Evolutionary conservation across 2,797 vertebrate genomes (phyloP).

Genomic region (Tragopan temminckii): DNA sequence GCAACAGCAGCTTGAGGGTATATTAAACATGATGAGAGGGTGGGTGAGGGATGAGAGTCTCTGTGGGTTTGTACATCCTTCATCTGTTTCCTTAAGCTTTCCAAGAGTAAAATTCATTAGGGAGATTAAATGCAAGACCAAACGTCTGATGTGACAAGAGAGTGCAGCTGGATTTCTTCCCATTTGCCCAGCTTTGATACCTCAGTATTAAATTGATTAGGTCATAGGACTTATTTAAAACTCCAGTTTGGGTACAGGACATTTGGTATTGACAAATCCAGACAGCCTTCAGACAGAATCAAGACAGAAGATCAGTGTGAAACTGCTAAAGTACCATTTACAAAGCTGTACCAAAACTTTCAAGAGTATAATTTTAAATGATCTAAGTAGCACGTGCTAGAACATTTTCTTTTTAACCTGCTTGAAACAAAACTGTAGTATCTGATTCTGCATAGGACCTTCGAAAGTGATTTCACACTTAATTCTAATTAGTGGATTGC

Average conservation of each 20-base stretch:
- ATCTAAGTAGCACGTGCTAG: background rate
- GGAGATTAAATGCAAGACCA: background rate
- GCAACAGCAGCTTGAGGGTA: slow-evolving; percentile 24
- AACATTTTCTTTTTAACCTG: background rate
- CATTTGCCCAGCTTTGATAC: background rate
- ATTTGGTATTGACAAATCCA: background rate
- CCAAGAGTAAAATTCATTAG: slow-evolving; percentile 40
- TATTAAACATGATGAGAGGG: slow-evolving; percentile 16
- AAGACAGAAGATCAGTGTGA: background rate
- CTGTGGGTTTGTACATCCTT: slow-evolving; percentile 31
- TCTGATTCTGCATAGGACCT: background rate
- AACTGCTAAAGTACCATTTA: background rate
- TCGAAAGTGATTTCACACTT: background rate
- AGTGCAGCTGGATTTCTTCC: background rate
- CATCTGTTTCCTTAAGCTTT: slow-evolving; percentile 41
- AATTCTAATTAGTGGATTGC: background rate
- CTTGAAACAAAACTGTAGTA: background rate
- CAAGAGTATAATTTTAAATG: background rate
- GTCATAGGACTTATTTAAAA: background rate
- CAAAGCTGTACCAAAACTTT: background rate
- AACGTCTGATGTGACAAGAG: slow-evolving; percentile 9
- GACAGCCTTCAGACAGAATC: background rate
- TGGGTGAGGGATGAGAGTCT: slow-evolving; percentile 19
- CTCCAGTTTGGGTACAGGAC: background rate
- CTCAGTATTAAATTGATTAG: background rate